Conservation (phyloP, 23 tunicate species). For the Corella eumyota region DNA sequence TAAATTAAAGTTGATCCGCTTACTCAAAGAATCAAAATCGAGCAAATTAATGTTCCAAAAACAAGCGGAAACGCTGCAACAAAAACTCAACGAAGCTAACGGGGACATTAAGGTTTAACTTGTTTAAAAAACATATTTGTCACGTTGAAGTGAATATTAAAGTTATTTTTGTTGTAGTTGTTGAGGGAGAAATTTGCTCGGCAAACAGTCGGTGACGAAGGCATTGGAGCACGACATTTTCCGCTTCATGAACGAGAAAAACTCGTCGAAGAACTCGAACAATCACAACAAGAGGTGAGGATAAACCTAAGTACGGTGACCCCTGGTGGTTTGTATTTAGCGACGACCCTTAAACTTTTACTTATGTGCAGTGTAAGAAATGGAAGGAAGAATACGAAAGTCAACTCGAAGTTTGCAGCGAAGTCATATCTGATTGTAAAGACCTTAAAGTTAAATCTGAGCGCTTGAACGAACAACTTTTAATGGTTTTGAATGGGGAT, state of each 20-base stretch:
- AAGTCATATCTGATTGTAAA: slow-evolving; percentile 29
- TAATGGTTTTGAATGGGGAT: slow-evolving; percentile 45
- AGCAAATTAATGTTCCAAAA: slow-evolving; percentile 53
- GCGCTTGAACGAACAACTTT: slow-evolving; percentile 56
- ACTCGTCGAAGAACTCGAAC: slow-evolving; percentile 57
- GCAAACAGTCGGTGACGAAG: slow-evolving; percentile 75
- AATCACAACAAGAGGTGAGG: slow-evolving; percentile 56
- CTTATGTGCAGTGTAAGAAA: slow-evolving; percentile 25
- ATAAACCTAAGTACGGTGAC: too few relatives aligned
- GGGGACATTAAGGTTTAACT: slow-evolving; percentile 80
- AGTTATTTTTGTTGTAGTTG: too few relatives aligned
- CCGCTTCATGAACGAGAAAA: slow-evolving; percentile 80
- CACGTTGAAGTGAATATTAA: too few relatives aligned
- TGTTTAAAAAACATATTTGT: too few relatives aligned
- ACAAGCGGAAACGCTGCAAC: slow-evolving; percentile 69
- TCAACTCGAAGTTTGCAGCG: slow-evolving; percentile 25
- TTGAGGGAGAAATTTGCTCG: slow-evolving; percentile 84
- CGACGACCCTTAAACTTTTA: neutral
- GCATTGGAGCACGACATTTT: slow-evolving; percentile 89
- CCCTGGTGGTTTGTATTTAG: neutral
- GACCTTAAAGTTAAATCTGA: slow-evolving; percentile 29
- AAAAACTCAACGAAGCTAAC: slow-evolving; percentile 65
- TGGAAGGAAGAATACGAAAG: slow-evolving; percentile 30
- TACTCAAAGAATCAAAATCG: slow-evolving; percentile 48
- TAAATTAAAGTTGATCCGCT: slow-evolving; percentile 41